These are phyloP conservation scores for Nothobranchius kuhntae DNA, from an alignment of 2,113 vertebrate genomes.

Conservation along the genomic window DNA sequence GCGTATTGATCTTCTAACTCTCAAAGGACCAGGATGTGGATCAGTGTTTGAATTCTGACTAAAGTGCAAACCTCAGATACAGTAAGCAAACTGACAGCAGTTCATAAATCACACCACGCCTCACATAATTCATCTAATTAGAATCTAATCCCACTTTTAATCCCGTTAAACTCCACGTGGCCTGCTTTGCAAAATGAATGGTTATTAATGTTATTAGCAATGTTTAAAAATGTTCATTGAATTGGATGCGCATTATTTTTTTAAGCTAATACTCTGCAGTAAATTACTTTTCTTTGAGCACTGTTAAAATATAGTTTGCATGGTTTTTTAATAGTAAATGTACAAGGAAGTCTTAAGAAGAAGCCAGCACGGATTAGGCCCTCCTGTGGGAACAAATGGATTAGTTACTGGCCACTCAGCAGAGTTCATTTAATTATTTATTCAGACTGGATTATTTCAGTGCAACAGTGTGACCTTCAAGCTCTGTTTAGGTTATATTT, in stretches of 20 bases:
- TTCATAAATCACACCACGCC: slow-evolving; percentile 33
- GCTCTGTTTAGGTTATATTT: slow-evolving; percentile 2
- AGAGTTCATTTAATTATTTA: slow-evolving; percentile 62
- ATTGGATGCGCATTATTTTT: not conserved
- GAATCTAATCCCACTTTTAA: slow-evolving; percentile 47
- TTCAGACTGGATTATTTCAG: slow-evolving; percentile 47
- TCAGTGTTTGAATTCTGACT: slow-evolving; percentile 7
- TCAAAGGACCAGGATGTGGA: slow-evolving; percentile 8
- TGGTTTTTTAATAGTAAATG: slow-evolving; percentile 33
- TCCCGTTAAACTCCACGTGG: slow-evolving; percentile 23
- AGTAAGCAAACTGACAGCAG: slow-evolving; percentile 48
- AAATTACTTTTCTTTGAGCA: not conserved
- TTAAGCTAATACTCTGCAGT: slow-evolving; percentile 1
- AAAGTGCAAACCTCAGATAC: slow-evolving; percentile 27
- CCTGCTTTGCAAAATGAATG: slow-evolving; percentile 14
- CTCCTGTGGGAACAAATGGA: slow-evolving; percentile 53
- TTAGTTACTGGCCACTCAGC: slow-evolving; percentile 57
- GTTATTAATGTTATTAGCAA: not conserved
- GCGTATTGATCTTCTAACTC: slow-evolving; percentile 13
- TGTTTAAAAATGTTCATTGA: not conserved
- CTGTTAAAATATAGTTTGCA: not conserved
- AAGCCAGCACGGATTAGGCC: slow-evolving; percentile 60
- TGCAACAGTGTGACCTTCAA: slow-evolving; percentile 9
- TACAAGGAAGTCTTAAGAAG: slow-evolving; percentile 13
- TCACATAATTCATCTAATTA: slow-evolving; percentile 46